Evolutionary conservation across 2,797 vertebrate species (phyloP), one percentile per base, ranked within the genome.

Genomic region (Urophycis tenuis): DNA sequence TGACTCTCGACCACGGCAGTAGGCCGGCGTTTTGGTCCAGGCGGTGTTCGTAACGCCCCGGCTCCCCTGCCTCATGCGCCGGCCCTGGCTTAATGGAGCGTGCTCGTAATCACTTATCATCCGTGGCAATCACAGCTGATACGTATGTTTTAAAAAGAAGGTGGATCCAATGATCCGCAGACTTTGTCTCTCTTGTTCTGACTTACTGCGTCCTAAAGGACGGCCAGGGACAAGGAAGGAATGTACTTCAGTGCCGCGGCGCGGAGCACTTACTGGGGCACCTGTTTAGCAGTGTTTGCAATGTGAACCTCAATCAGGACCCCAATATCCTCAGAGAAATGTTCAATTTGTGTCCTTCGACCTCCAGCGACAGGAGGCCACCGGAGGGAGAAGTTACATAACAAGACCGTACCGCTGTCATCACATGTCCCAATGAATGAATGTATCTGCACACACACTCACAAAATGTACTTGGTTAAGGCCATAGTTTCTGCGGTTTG

Each of bases 21-120:
- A 81, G 76, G 78, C 73, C 78, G 82, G 83, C 81, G 75, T 64
- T 64, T 81, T 39, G 71, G 74, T 84, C 79, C 79, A 14, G 22
- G 76, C 80, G 7, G 80, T 83, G 85, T 85, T 87, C 84, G 75
- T 74, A 73, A 81, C 86, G 82, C 86, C 86, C 83, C 84, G 87
- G 88, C 86, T 90, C 86, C 49, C 77, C 81, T 79, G 87, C 90
- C 12, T 86, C 82, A 79, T 88, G 83, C 80, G 82, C 80, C 78
- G 80, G 83, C 35, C 73, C 84, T 81, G 82, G 88, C 85, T 87
- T 90, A 92, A 92, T 91, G 88, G 87, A 88, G 83, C 79, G 17
- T 82, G 86, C 88, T 89, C 84, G 88, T 72, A 86, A 86, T 85
- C 89, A 90, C 88, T 87, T 85, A 87, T 91, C 88, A 86, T 88